Evolutionary conservation across 2,113 vertebrate genomes (phyloP).

Genomic region (Egretta garzetta): DNA sequence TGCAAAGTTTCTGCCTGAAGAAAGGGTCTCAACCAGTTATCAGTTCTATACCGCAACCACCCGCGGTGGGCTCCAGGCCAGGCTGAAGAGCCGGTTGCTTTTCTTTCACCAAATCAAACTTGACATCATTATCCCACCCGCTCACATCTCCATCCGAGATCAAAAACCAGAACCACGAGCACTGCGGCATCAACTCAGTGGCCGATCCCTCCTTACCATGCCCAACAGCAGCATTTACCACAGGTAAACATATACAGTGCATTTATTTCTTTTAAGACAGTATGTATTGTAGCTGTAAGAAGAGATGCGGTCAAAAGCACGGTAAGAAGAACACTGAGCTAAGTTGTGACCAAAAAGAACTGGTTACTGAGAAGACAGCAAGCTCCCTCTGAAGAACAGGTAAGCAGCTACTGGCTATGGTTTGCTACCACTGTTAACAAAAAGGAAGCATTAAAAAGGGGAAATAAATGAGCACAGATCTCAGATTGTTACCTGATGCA

Average conservation of each 20-base stretch:
- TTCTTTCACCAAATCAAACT: neutral
- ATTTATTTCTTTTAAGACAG: neutral
- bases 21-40: neutral
- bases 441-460: neutral
- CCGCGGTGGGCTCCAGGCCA: rapidly evolving
- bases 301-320: rapidly evolving
- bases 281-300: neutral
- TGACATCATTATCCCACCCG: neutral
- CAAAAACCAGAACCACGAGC: neutral
- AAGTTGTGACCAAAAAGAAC: neutral
- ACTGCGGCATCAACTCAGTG: neutral
- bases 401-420: neutral
- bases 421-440: neutral
- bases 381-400: neutral
- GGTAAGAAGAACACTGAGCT: neutral
- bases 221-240: neutral
- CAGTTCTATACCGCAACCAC: neutral
- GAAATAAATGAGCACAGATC: neutral
- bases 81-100: neutral
- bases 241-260: rapidly evolving
- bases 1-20: neutral
- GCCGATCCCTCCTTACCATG: neutral
- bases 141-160: rapidly evolving
- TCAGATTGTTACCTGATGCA: neutral
- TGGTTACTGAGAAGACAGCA: neutral